Evolutionary conservation across 2,888 invertebrate species (phyloP), one percentile per base, ranked within the genome.

Genomic region (Rhagonycha fulva): DNA sequence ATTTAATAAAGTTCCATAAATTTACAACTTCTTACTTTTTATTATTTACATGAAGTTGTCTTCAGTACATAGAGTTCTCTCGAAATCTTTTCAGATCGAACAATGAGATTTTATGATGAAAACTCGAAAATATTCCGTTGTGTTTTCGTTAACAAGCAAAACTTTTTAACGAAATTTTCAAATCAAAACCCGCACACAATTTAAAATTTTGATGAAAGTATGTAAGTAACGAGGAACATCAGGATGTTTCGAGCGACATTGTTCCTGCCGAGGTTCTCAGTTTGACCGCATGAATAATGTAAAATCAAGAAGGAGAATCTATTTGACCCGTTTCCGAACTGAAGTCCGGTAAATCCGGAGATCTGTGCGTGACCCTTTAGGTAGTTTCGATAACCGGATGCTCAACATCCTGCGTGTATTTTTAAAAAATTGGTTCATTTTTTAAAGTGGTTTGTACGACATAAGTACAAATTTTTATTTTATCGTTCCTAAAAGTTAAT

Each of bases 231-330:
- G 71, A 77, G 69, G 74, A 67, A 69, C 62, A n/a, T n/a, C n/a
- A 71, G 47, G 60, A 69, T 68, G 60, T 72, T 66, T 68, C 66
- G 14, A 63, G 71, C 66, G 74, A 74, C 74, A 68, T 71, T 60
- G 67, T 77, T 76, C 66, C 77, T 74, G 70, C 74, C 77, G 71
- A 77, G 72, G 72, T 71, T 71, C 62, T 32, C 73, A 63, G 68
- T 74, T 73, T 76, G 75, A 78, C 73, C 75, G 66, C 76, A 78
- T 78, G 78, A 78, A 78, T 78, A 75, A 78, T 78, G 78, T 78
- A 78, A 71, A 73, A 19, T 23, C 68, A 24, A 62, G 28, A 61
- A 67, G 72, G 72, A 70, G 73, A 76, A 78, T 75, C 75, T 76
- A 78, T 78, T 75, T 75, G 71, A 67, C 60, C 75, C 47, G 75